Percentiles rank a stretch among this genome's conserved stretches.
Evolutionary conservation across 2,797 vertebrate species (phyloP).

Genomic region (Amazona finschi): DNA sequence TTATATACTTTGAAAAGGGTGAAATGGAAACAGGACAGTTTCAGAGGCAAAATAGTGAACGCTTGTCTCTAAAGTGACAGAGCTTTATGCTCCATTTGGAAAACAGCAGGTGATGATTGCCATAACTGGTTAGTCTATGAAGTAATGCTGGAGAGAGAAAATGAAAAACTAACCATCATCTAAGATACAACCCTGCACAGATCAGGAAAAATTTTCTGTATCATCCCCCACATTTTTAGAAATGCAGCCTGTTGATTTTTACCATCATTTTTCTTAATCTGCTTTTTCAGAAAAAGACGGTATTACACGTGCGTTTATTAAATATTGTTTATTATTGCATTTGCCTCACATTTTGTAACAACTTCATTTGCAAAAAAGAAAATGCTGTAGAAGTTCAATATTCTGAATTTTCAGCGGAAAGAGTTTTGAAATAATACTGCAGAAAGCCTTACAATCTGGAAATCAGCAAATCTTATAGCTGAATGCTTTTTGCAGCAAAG

Average conservation of each 20-base stretch:
- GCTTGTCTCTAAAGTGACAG: neutral
- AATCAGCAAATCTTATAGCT: neutral
- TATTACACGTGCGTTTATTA: neutral
- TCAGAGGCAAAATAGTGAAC: neutral
- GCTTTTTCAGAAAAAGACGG: neutral
- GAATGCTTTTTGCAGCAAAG: neutral
- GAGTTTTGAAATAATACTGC: neutral
- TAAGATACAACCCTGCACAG: neutral
- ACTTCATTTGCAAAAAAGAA: neutral
- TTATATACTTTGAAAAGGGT: neutral
- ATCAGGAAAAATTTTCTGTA: neutral
- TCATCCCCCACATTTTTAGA: neutral
- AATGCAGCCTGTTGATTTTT: neutral
- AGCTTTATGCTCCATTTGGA: neutral
- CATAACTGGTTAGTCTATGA: neutral
- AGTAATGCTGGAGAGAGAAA: neutral
- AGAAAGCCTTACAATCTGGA: neutral
- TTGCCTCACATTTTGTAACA: neutral
- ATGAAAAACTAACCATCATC: neutral
- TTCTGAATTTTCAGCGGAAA: neutral
- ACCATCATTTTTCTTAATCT: neutral
- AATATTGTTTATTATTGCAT: neutral
- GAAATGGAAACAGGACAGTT: neutral
- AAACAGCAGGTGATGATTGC: neutral
- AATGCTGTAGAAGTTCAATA: neutral